A percentile compares a stretch with the other conserved stretches of the same genome.
Conservation (phyloP, 2,888 invertebrate species). For the Pyrrhosoma nymphula region DNA sequence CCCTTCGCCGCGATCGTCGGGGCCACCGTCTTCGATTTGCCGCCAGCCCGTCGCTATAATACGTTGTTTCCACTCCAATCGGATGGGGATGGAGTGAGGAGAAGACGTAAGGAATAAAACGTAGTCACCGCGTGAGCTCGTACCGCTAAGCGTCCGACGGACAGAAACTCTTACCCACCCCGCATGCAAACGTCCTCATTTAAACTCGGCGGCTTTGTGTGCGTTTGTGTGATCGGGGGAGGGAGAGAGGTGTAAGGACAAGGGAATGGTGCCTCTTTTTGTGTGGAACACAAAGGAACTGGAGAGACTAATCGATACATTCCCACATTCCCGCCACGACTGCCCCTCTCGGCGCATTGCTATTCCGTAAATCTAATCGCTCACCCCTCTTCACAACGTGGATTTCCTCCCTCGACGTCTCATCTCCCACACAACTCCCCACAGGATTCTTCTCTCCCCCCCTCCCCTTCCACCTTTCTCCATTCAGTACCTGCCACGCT, state of each 20-base stretch:
- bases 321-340: constrained; percentile 3
- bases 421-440: background rate
- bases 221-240: background rate
- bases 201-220: background rate
- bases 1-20: background rate
- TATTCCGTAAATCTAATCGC: constrained; percentile 60
- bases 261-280: background rate
- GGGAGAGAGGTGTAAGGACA: background rate
- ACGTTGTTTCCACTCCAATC: background rate
- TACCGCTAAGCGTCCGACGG: background rate
- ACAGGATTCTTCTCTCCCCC: background rate
- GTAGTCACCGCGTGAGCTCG: background rate
- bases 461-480: background rate
- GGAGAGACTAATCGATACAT: background rate
- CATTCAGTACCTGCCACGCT: background rate
- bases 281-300: constrained; percentile 52
- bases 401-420: too few relatives aligned
- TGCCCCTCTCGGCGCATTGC: constrained; percentile 40
- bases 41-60: background rate
- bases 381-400: background rate
- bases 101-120: background rate
- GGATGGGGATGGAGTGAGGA: background rate
- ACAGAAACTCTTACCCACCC: background rate
- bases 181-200: constrained; percentile 63
- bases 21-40: background rate